Conservation (phyloP, 23 tunicate species). For the Oikopleura albicans region DNA sequence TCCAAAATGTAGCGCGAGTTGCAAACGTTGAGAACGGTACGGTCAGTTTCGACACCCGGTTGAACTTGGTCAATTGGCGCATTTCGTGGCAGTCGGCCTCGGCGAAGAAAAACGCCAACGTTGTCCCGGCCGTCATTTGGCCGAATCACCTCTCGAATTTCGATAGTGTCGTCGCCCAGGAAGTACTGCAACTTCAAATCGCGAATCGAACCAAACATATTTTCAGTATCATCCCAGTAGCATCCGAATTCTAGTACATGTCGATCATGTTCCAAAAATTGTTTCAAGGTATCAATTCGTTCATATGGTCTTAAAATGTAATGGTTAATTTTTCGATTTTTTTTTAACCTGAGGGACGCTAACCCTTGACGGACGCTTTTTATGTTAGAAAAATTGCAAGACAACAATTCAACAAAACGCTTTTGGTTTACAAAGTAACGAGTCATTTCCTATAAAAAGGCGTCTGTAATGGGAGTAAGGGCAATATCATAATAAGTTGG, state of each 20-base stretch:
- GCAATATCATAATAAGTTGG: too few species aligned
- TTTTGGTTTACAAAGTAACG: too few species aligned
- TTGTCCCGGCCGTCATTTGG: slow-evolving; percentile 76
- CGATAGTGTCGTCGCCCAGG: slow-evolving; percentile 92
- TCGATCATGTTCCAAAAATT: slow-evolving; percentile 73
- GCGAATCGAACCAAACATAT: slow-evolving; percentile 58
- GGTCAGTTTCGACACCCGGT: slow-evolving; percentile 72
- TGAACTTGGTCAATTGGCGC: slow-evolving; percentile 21
- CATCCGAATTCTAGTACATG: slow-evolving; percentile 57
- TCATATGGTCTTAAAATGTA: slow-evolving; percentile 88
- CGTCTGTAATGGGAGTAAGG: too few species aligned
- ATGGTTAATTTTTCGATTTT: slow-evolving; percentile 74
- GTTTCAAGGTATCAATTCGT: slow-evolving; percentile 63
- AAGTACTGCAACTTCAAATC: slow-evolving; percentile 64
- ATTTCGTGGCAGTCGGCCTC: slow-evolving; percentile 50
- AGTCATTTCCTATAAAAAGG: too few species aligned
- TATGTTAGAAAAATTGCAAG: too few species aligned
- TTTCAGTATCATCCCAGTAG: slow-evolving; percentile 87
- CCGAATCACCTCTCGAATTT: slow-evolving; percentile 61
- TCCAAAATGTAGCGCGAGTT: background rate
- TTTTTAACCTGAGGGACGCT: slow-evolving; percentile 33
- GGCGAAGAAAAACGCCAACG: slow-evolving; percentile 53
- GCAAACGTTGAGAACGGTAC: slow-evolving; percentile 82
- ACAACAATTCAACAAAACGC: too few species aligned
- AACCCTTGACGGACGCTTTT: too few species aligned